phyloP scores from a whole-genome alignment of 2,797 vertebrate species.

The Dendrocincla fuliginosa region DNA sequence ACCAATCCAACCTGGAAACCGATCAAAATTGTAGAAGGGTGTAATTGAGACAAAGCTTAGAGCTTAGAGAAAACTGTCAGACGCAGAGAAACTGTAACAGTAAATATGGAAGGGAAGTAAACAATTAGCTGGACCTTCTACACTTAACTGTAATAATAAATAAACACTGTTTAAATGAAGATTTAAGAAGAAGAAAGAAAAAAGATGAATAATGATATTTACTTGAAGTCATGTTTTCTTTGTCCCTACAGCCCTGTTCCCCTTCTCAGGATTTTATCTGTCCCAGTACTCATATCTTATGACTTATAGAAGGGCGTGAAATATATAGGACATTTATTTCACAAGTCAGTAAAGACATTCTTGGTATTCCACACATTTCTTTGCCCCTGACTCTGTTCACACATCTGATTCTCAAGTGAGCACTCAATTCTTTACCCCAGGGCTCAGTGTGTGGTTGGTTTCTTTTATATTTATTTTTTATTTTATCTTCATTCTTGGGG shows the following conservation, averaged over 20 bases:
- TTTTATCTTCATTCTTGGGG: not conserved
- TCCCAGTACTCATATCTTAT: not conserved
- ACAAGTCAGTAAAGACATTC: not conserved
- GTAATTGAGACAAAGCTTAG: not conserved
- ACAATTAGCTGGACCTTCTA: not conserved
- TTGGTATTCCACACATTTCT: not conserved
- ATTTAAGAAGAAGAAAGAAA: not conserved
- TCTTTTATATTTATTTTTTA: not conserved
- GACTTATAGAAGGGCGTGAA: not conserved
- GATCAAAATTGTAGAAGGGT: not conserved
- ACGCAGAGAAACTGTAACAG: not conserved
- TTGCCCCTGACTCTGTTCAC: not conserved
- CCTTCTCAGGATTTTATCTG: not conserved
- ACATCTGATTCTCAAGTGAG: not conserved
- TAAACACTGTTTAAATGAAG: not conserved
- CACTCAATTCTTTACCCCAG: not conserved
- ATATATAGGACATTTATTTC: not conserved
- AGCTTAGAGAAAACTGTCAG: not conserved
- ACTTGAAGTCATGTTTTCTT: not conserved
- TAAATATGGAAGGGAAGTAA: not conserved
- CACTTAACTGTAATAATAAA: not conserved
- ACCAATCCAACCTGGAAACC: not conserved
- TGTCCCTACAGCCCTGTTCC: not conserved
- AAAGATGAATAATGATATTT: not conserved
- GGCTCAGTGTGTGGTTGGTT: not conserved